phyloP scores from a whole-genome alignment of 2,113 vertebrate species.

The Microcebus lehilahytsara region DNA sequence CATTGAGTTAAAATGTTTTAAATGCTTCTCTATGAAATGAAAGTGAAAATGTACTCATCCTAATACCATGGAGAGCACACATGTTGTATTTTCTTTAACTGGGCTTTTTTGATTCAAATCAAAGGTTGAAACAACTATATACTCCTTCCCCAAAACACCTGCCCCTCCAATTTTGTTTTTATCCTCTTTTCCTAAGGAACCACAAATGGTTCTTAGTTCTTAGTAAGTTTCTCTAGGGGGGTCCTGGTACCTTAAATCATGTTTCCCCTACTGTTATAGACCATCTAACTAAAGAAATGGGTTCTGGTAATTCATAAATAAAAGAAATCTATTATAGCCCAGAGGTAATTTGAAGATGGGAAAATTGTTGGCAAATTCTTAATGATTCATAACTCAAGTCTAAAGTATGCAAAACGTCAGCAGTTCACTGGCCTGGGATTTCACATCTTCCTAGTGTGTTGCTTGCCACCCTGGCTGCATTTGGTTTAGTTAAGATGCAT shows the following conservation, averaged over 20 bases:
- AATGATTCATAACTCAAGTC: slow-evolving; percentile 30
- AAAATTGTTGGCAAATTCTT: slow-evolving; percentile 23
- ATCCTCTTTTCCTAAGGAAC: background rate
- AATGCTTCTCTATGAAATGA: background rate
- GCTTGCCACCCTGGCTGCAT: background rate
- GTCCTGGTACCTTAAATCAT: background rate
- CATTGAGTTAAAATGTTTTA: background rate
- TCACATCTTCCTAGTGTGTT: slow-evolving; percentile 59
- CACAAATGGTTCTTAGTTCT: slow-evolving; percentile 1
- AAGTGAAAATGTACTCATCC: background rate
- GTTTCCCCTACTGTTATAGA: background rate
- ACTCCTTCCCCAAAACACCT: background rate
- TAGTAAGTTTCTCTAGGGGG: background rate
- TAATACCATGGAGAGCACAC: background rate
- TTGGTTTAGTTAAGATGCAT: slow-evolving; percentile 31
- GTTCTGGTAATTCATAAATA: slow-evolving; percentile 20
- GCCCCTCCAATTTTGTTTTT: background rate
- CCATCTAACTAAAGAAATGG: background rate
- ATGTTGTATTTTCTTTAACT: background rate
- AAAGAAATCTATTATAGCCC: background rate
- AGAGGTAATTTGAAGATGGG: background rate
- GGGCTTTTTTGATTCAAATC: background rate
- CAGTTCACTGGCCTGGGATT: slow-evolving; percentile 68
- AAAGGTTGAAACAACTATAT: background rate
- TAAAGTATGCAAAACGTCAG: slow-evolving; percentile 71